These are phyloP conservation scores for Dromaius novaehollandiae DNA, from an alignment of 2,113 vertebrate genomes.

Conservation along the genomic window DNA sequence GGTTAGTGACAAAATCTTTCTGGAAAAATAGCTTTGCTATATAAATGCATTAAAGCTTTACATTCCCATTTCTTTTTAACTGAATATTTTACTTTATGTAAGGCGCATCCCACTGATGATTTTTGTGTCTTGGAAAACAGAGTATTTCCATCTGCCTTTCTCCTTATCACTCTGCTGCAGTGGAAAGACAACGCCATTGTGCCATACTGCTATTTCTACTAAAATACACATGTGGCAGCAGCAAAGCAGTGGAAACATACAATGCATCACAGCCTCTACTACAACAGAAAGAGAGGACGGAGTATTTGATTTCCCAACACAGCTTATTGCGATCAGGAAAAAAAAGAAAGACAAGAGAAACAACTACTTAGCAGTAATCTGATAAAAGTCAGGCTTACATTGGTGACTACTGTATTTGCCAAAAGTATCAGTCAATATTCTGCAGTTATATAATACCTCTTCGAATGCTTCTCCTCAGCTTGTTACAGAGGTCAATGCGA, in stretches of 20 bases:
- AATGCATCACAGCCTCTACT: accelerated
- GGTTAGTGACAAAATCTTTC: background rate
- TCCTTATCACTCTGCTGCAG: background rate
- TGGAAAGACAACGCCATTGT: background rate
- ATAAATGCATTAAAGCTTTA: background rate
- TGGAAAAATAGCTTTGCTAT: background rate
- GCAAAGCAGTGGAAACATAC: accelerated
- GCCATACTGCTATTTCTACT: background rate
- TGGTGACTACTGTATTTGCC: background rate
- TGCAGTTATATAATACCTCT: slow-evolving; percentile 77
- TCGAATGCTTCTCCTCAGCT: slow-evolving; percentile 89
- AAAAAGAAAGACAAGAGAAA: background rate
- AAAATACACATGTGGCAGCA: background rate
- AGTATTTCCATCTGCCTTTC: background rate
- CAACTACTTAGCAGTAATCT: background rate
- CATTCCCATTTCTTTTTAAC: background rate
- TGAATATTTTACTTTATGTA: background rate
- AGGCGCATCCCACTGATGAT: background rate
- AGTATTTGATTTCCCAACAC: background rate
- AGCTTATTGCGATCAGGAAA: accelerated
- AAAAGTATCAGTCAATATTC: background rate
- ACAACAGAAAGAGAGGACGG: background rate
- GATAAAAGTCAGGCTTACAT: background rate
- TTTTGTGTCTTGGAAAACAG: background rate
- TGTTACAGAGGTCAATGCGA: slow-evolving; percentile 86